These are phyloP conservation scores for Knipowitschia caucasica DNA, from an alignment of 2,797 vertebrate genomes.

Conservation along the genomic window DNA sequence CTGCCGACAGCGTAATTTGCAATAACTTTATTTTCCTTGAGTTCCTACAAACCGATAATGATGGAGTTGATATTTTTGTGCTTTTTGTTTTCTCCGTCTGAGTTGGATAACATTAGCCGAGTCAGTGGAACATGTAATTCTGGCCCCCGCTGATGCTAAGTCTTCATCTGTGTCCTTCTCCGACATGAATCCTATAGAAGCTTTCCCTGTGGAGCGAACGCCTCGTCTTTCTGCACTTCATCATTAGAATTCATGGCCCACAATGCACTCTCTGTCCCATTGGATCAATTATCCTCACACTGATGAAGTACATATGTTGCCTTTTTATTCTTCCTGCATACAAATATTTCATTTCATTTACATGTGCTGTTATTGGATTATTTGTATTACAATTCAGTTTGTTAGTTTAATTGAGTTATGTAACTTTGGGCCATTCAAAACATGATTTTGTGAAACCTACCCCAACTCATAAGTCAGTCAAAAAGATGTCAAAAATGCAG, in stretches of 20 bases:
- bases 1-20: not conserved
- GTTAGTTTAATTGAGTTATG: no score
- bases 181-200: not conserved
- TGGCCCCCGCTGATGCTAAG: not conserved
- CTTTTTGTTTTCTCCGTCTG: not conserved
- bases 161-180: not conserved
- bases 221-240: conserved; percentile 2
- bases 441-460: no score
- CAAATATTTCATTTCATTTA: no score
- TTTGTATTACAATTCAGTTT: no score
- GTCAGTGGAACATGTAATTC: conserved; percentile 4
- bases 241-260: not conserved
- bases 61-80: not conserved
- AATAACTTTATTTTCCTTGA: not conserved
- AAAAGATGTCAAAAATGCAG: no score
- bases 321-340: no score
- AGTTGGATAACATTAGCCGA: not conserved
- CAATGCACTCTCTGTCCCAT: not conserved
- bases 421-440: no score
- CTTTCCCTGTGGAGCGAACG: not conserved
- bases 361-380: not conserved
- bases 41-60: not conserved
- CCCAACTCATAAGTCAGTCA: no score
- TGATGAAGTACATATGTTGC: not conserved
- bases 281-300: conserved; percentile 5